Base-by-base conservation (phyloP, 2,797 vertebrate species). In the Vultur gryphus region DNA sequence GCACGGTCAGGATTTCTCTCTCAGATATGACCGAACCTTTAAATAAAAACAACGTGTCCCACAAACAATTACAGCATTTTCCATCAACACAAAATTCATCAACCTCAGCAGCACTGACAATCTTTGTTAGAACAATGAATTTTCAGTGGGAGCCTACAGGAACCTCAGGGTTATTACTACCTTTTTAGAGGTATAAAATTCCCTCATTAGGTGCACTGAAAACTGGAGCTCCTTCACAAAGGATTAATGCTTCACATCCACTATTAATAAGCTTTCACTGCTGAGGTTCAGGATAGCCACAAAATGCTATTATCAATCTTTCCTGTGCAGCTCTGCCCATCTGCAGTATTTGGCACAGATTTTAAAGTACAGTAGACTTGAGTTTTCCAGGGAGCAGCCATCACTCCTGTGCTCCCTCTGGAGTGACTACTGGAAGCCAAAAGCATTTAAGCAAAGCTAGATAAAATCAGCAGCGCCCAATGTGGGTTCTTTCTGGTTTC, bases 371-470 rank as follows among this genome's bases (percentile, higher is more conserved):
- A 58, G 92, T 83, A 80, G 71, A 80, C 33, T 48, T 0, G 0
- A 72, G 62, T 84, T 93, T 95, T 94, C 41, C 93, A 93, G 66
- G 80, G 89, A 93, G 87, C 89, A 87, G 78, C 78, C 75, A 48
- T 89, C 35, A 31, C 69, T 95, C 51, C 92, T 54, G 62, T 52
- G 39, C 89, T 96, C 94, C 78, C 90, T 94, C 93, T 92, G 93
- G 72, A 96, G 91, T 93, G 97, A 97, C 95, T 97, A 96, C 96
- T 97, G 96, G 94, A 97, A 97, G 94, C 96, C 95, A 96, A 94
- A 97, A 96, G 92, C 89, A 94, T 96, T 97, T 95, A 94, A 90
- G 92, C 54, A 96, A 96, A 97, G 89, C n/a, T 88, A 96, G 97
- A 97, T 97, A 97, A 97, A 97, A 97, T 97, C 97, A 96, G 94